Evolutionary conservation across 2,113 vertebrate species (phyloP), one percentile per base, ranked within the genome.

Genomic region (Catagonus wagneri): DNA sequence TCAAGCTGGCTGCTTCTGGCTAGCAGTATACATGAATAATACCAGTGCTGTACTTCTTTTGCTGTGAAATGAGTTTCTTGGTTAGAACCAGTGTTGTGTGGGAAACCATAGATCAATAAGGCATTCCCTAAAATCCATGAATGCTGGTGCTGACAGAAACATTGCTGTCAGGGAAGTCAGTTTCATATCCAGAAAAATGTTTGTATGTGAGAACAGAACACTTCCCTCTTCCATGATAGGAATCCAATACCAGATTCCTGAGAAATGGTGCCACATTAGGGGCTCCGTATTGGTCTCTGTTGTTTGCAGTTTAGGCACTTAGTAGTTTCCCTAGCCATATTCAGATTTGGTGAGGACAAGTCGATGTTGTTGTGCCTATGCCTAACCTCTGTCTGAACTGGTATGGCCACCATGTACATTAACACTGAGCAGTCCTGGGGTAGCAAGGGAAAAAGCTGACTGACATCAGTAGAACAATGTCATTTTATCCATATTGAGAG

Each of bases 61-160:
- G 36, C 71, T 89, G 50, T 92, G 71, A 89, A 92, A 74, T 87
- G 25, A 66, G 25, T 91, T 94, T 29, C 83, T 76, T 87, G 32
- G 20, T 94, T 93, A 94, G 71, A 92, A 72, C 23, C 36, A 89
- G 14, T 72, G 12, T 84, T 72, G 11, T 52, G 6, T 84, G 36
- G 58, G 23, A 85, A 94, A 14, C 44, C 50, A 52, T 44, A 88
- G 39, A 34, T 79, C 50, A 94, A 44, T 89, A 85, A 85, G 15
- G 36, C 65, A 69, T 83, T 91, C 76, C 34, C 52, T 61, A 66
- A 94, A 68, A n/a, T 78, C 44, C 36, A 29, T 90, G 50, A 75
- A 44, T 68, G 29, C 12, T 83, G 66, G 8, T 83, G 71, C 34
- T 84, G 44, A 54, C 14, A 65, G 76, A 94, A 88, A 7, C 34